Evolutionary conservation across 2,113 vertebrate genomes (phyloP), one percentile per base, ranked within the genome.

Genomic region (Pseudorhombus dupliciocellatus): DNA sequence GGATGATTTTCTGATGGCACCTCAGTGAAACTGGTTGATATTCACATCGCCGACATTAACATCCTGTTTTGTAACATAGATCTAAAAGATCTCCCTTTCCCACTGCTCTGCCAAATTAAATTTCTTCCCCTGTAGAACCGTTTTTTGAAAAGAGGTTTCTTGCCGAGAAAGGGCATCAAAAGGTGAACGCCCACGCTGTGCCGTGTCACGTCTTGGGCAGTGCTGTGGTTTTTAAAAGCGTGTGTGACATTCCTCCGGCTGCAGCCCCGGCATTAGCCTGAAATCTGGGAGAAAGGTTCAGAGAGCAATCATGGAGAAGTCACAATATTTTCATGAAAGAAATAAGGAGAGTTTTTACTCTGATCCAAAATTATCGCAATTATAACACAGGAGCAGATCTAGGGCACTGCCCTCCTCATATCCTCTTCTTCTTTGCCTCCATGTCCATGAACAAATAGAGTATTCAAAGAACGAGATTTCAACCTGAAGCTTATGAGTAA

Each of bases 221-320:
- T 37, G 34, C 34, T 37, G 10, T 37, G 48, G 48, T 21, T 51
- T 51, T 51, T 22, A 51, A 51, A 22, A 37, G 34, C 34, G n/a
- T 51, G 48, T 10, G 4, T n/a, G n/a, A 11, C n/a, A 3, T 9
- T n/a, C n/a, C n/a, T 21, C 2, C 8, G 22, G 50, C 62, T 11
- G 12, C 34, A 66, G 54, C 11, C 37, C 58, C 57, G 74, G 73
- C 87, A 77, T 87, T 72, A 65, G 83, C 37, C 66, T 63, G n/a
- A 67, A 77, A 80, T 83, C 66, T 80, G 63, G 40, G 70, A 50
- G 18, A n/a, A 66, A 60, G 77, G 70, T 79, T 84, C 70, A 69
- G 59, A 42, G 59, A 70, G 79, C 72, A 44, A 6, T 44, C 40
- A 15, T 1, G 16, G 14, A 44, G 16, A 44, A 44, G 40, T 44